Conservation (phyloP, 2,888 invertebrate species). For the Agrilus mali region DNA sequence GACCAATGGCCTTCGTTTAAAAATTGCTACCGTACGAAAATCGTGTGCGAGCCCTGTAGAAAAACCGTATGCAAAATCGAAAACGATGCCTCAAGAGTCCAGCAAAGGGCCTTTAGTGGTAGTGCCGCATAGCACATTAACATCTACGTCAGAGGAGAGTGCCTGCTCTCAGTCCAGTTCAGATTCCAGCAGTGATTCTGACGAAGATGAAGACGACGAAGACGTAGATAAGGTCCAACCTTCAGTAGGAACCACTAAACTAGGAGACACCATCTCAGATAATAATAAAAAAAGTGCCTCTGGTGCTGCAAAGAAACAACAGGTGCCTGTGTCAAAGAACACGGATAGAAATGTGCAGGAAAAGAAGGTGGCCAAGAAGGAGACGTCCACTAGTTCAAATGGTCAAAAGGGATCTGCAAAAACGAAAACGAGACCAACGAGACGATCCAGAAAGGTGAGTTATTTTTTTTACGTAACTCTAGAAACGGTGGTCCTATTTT, state of each 20-base stretch:
- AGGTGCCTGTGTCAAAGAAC: conserved; percentile 15
- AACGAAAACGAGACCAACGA: conserved; percentile 11
- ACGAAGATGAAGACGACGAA: conserved; percentile 16
- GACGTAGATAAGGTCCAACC: conserved; percentile 25
- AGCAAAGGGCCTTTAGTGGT: conserved; percentile 10
- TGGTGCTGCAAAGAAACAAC: conserved; percentile 5
- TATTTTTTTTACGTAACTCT: conserved; percentile 28
- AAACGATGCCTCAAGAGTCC: conserved; percentile 6
- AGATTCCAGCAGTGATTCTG: conserved; percentile 39
- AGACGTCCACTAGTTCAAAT: conserved; percentile 16
- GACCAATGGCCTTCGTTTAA: conserved; percentile 47
- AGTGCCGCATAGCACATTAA: conserved; percentile 33
- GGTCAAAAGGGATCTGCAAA: conserved; percentile 25
- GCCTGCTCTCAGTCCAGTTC: conserved; percentile 32
- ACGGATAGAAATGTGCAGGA: conserved; percentile 10
- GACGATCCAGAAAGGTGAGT: conserved; percentile 29
- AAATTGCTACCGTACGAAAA: conserved; percentile 47
- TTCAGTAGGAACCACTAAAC: conserved; percentile 5
- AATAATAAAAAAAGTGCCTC: conserved; percentile 6
- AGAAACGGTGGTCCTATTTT: neutral
- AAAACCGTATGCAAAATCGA: conserved; percentile 9
- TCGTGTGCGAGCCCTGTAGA: conserved; percentile 30
- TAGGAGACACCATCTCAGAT: conserved; percentile 6
- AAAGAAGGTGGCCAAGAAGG: conserved; percentile 14
- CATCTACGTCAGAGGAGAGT: conserved; percentile 36